phyloP scores from a whole-genome alignment of 2,113 vertebrate genomes.

The Amblyornis subalaris region DNA sequence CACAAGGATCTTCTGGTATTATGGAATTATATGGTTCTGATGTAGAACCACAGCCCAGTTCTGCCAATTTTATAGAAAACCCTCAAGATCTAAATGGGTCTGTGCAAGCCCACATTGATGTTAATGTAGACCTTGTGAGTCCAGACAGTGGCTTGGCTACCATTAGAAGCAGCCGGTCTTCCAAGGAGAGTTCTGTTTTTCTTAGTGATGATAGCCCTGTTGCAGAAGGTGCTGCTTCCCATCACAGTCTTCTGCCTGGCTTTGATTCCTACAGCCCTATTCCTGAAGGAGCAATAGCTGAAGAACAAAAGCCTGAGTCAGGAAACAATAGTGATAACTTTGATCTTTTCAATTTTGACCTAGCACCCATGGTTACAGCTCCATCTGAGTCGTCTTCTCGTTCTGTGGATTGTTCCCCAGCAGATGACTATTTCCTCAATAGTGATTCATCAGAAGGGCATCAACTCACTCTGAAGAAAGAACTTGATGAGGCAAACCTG shows the following conservation, averaged over 20 bases:
- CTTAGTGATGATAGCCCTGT: constrained; percentile 92
- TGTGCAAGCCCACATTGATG: constrained; percentile 76
- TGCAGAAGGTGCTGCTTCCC: constrained; percentile 75
- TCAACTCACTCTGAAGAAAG: constrained; percentile 57
- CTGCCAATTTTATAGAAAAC: constrained; percentile 78
- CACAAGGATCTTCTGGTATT: constrained; percentile 91
- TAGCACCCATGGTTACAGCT: constrained; percentile 67
- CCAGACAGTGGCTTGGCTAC: constrained; percentile 92
- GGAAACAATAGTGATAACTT: constrained; percentile 73
- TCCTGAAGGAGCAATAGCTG: constrained; percentile 77
- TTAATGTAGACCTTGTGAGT: constrained; percentile 84
- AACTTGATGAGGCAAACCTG: constrained; percentile 12
- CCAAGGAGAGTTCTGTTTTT: constrained; percentile 93
- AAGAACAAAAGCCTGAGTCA: constrained; percentile 74
- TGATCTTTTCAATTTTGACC: constrained; percentile 85
- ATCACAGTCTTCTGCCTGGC: constrained; percentile 81
- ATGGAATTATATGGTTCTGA: constrained; percentile 90
- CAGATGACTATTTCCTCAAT: constrained; percentile 74
- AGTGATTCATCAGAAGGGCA: constrained; percentile 72
- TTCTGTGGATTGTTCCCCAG: constrained; percentile 74
- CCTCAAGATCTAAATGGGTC: constrained; percentile 72
- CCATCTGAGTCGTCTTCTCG: constrained; percentile 66
- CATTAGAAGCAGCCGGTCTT: constrained; percentile 90
- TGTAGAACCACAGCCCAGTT: constrained; percentile 77
- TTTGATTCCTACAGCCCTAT: constrained; percentile 79